These are phyloP conservation scores for Phalacrocorax brasilianus DNA, from an alignment of 2,113 vertebrate species.

Conservation along the genomic window DNA sequence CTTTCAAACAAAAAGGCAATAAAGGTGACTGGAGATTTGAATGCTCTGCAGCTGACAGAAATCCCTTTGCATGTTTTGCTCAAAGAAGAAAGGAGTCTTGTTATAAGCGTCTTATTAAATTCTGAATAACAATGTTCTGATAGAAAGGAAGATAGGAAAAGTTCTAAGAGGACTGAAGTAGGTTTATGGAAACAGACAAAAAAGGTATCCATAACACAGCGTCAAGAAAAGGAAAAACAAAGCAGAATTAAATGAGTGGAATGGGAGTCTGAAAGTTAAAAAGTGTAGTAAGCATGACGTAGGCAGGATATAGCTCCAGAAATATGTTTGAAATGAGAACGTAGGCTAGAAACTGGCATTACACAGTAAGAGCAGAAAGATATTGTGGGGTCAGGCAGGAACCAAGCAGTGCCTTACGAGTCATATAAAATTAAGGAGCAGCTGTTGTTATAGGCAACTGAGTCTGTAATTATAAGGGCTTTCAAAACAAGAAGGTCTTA, in stretches of 20 bases:
- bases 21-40: not conserved
- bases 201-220: not conserved
- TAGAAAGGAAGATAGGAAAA: not conserved
- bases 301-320: not conserved
- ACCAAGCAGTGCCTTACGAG: not conserved
- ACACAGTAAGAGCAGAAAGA: not conserved
- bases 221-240: not conserved
- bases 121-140: not conserved
- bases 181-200: not conserved
- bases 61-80: not conserved
- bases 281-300: not conserved
- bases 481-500: not conserved
- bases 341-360: not conserved
- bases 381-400: not conserved
- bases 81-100: not conserved
- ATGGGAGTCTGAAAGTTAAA: not conserved
- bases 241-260: not conserved
- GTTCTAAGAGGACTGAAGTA: not conserved
- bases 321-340: not conserved
- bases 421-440: slow-evolving; percentile 4
- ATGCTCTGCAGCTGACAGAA: not conserved
- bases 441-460: not conserved
- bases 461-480: not conserved
- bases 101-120: not conserved
- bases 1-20: not conserved